Base-by-base conservation (phyloP, 2,888 invertebrate genomes). In the Cheilosia vulpina region DNA sequence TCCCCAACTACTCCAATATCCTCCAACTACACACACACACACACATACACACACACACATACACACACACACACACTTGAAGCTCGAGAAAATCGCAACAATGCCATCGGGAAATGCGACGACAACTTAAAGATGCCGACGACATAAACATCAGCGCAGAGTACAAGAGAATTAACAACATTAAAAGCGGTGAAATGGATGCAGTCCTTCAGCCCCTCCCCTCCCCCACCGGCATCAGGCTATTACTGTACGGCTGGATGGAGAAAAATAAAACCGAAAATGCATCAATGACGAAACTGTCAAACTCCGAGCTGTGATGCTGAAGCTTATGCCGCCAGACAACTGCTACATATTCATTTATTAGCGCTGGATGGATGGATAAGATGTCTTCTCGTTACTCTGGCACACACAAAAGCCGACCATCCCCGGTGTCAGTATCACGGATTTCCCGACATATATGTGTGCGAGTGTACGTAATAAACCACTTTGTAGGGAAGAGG, bases 341-440 rank as follows among this genome's bases (percentile, higher is more conserved):
- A 75, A 57, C 79, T 79, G 38, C 75, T 84, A 84, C 80, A 84
- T 84, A 80, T 84, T 84, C 84, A 84, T 84, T 79, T 63, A 79
- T 69, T 84, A 84, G 73, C 62, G 58, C 31, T 41, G 62, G 62
- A 24, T 69, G 79, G 45, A 72, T 72, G 66, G 41, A 71, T 58
- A 47, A 60, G 53, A 69, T 41, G 52, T 60, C 31, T 41, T 60
- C 57, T 76, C 57, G 73, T 50, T 34, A 47, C 38, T 15, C 52
- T 19, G 19, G 21, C 75, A 17, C 50, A 52, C n/a, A 34, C 27
- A 69, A 21, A 65, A 43, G 38, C 55, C 69, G 58, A 75, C 80
- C 65, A 63, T 60, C 50, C 58, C 55, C 13, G 13, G 13, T 17
- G 19, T n/a, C 52, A 15, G 52, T 66, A 58, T 65, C 58, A 13